These are phyloP conservation scores for Dascillus cervinus DNA, from an alignment of 2,888 invertebrate genomes.

Conservation along the genomic window DNA sequence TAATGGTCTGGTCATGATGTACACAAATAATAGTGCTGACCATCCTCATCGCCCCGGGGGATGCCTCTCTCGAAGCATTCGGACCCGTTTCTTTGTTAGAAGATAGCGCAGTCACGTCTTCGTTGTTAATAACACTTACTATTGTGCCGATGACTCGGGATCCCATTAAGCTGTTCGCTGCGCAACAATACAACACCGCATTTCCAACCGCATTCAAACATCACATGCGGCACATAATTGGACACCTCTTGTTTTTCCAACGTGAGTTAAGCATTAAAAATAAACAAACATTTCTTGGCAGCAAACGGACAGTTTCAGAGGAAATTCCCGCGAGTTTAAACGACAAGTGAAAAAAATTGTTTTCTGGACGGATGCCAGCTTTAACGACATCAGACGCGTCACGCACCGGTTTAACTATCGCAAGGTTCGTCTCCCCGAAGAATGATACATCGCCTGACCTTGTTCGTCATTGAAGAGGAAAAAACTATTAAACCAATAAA, in stretches of 20 bases:
- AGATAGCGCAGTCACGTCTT: constrained; percentile 22
- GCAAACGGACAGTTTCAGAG: constrained; percentile 17
- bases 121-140: constrained; percentile 22
- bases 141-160: constrained; percentile 12
- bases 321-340: constrained; percentile 22
- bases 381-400: constrained; percentile 12
- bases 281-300: not conserved
- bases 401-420: not conserved
- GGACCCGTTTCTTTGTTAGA: constrained; percentile 20
- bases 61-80: constrained; percentile 18
- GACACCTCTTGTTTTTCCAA: not conserved
- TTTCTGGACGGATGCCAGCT: constrained; percentile 18
- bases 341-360: constrained; percentile 11
- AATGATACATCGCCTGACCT: not conserved
- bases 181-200: constrained; percentile 1
- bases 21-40: constrained; percentile 19
- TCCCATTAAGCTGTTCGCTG: constrained; percentile 8
- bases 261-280: not conserved
- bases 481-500: not conserved
- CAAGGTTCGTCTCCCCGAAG: too few relatives aligned
- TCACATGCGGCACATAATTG: not conserved
- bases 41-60: constrained; percentile 20
- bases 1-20: constrained; percentile 24
- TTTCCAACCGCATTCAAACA: not conserved
- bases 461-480: not conserved